Evolutionary conservation across 2,888 invertebrate species (phyloP), one percentile per base, ranked within the genome.

Genomic region (Drosophila paranaensis): DNA sequence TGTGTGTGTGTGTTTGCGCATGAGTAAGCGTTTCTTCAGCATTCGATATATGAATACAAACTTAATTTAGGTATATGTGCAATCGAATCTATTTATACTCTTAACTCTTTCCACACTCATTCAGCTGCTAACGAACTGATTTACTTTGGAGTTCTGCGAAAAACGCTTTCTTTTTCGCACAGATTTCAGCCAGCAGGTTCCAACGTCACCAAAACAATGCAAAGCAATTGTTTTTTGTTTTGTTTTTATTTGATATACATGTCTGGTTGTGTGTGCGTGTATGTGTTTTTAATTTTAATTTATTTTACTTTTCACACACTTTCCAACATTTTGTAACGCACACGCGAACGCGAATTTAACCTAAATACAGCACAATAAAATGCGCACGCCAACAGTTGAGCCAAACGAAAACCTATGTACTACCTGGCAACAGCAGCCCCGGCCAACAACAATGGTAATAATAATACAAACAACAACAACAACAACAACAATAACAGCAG

Each of bases 261-360:
- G n/a, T n/a, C n/a, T n/a, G n/a, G n/a, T n/a, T n/a, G n/a, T n/a
- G n/a, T 48, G 2, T n/a, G n/a, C 14, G 14, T 5, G n/a, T 50
- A 3, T 50, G 1, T 40, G 5, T 71, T 74, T 74, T 67, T 56
- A 6, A 43, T 63, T 53, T 63, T 27, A 40, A 54, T 64, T 56
- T 71, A 45, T 66, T 78, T 79, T 61, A 48, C 50, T 72, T 84
- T 89, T 87, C 79, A 84, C 88, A 87, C 88, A 89, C 89, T 85
- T 89, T 85, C 88, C 74, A 83, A 89, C 81, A 81, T 85, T 87
- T 84, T 89, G 88, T 77, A 87, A 88, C 71, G 74, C 82, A 89
- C 79, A 74, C 88, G 89, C 85, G 89, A 89, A 79, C 79, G 88
- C 82, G 88, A 89, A 89, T 78, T 89, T 86, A 89, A 86, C 89